A percentile compares a stretch with the other conserved stretches of the same genome.
These are phyloP conservation scores for Myotis vivesi DNA, from an alignment of 2,797 vertebrate genomes.

Conservation along the genomic window DNA sequence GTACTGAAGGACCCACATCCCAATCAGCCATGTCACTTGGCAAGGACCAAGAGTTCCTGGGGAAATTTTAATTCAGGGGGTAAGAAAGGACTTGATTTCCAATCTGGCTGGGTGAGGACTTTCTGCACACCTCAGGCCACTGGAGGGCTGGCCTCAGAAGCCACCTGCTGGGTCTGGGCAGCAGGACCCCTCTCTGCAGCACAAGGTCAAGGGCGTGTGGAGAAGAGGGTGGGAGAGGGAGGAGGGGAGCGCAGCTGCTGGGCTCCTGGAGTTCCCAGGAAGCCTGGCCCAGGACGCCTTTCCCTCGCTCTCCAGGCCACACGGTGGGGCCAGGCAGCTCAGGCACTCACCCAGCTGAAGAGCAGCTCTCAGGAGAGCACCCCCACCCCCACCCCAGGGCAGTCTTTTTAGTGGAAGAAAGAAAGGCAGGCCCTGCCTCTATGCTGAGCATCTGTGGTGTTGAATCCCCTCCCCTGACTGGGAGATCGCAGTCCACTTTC, in stretches of 20 bases:
- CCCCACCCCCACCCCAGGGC: too few relatives aligned
- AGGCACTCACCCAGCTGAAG: not conserved
- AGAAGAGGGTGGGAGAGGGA: not conserved
- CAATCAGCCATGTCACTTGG: not conserved
- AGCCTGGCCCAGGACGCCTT: not conserved
- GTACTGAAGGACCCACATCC: not conserved
- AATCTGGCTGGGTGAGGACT: not conserved
- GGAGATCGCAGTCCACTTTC: not conserved
- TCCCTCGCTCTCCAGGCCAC: not conserved
- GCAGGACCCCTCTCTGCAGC: not conserved
- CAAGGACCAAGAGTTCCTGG: not conserved
- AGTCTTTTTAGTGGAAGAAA: not conserved
- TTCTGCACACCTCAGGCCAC: not conserved
- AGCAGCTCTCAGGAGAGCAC: not conserved
- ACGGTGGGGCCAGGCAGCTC: not conserved
- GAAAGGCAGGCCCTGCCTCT: not conserved
- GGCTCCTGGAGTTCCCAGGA: not conserved
- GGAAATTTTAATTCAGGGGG: not conserved
- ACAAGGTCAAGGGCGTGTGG: not conserved
- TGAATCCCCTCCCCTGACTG: too few relatives aligned
- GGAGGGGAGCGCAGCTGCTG: not conserved
- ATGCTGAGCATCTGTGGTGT: rapidly evolving
- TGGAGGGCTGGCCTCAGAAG: not conserved
- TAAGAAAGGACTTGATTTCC: not conserved
- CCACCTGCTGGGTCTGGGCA: not conserved